Base-by-base conservation (phyloP, 2,888 invertebrate genomes). In the Chromoteleia sp. region DNA sequence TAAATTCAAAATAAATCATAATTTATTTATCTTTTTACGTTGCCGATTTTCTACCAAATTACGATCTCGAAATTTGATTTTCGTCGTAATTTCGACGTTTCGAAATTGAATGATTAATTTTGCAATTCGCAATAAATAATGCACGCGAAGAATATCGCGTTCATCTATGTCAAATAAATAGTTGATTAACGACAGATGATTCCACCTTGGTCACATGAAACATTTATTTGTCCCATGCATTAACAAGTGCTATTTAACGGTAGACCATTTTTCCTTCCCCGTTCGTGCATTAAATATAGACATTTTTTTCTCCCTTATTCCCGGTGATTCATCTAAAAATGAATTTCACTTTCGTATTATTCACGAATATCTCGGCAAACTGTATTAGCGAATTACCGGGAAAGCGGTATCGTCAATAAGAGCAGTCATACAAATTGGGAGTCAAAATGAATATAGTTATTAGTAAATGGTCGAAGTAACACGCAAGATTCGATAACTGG, bases 311-410 rank as follows among this genome's bases (percentile, higher is more conserved):
- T 33, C 54, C 17, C 12, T 30, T 33, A 29, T 33, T 33, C 15
- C 8, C 12, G 50, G 15, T 54, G 33, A 54, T 54, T 54, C n/a
- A 54, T 30, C 33, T 54, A 3, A 10, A 29, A 54, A 29, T 54
- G 15, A 54, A 54, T 33, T 54, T 30, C 33, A 14, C 15, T 54
- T 54, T 33, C 54, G 25, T 17, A 54, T 54, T 54, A 54, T 54
- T 54, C 54, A 54, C 15, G 54, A 54, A 12, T 25, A 5, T 48
- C 45, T 19, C 29, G 15, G n/a, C 33, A 10, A 15, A 17, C 17
- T 54, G 14, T 33, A 54, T 54, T 54, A 54, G 54, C 33, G 17
- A 33, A 54, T 54, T 54, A 29, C 50, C 29, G 15, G 7, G 33
- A 25, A 25, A 25, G 25, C 25, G n/a, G n/a, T n/a, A n/a, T n/a